Evolutionary conservation across 1,140 invertebrate genomes (phyloP), one percentile per base, ranked within the genome.

Genomic region (Ericerus pela): DNA sequence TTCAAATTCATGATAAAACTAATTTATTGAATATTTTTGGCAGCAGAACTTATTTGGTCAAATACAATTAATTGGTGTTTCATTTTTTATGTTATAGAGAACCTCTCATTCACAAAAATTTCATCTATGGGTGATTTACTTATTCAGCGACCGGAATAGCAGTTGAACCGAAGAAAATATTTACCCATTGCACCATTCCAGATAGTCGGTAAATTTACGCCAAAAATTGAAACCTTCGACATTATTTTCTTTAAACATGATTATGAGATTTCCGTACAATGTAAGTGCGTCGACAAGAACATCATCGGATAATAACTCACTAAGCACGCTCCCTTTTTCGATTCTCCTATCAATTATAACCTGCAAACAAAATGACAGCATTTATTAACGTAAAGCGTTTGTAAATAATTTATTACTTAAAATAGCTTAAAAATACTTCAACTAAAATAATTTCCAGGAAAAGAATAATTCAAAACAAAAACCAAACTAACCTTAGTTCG

Each of bases 171-270:
- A n/a, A n/a, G n/a, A n/a, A n/a, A n/a, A n/a, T n/a, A n/a, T n/a
- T n/a, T 22, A 47, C 41, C 26, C 11, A 47, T 47, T 24, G 26
- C 41, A 47, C 41, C 41, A 47, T 47, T 47, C 41, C 11, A 47
- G 8, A 22, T 47, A 16, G 22, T 24, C 16, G 20, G 41, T 24
- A 2, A 47, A 5, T 47, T 47, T 47, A 24, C 26, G 22, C 41
- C 41, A 47, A 24, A 47, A 47, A 24, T 47, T 24, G 16, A 47
- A 47, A 22, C 26, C 41, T 22, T 8, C 2, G 4, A 47, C 41
- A 5, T 47, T 16, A 24, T 47, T 47, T 47, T 20, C 2, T 24
- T 3, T 8, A 22, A 47, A 47, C 41, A 47, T 47, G 4, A 47
- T 47, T 4, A 47, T 24, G 12, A 47, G 16, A 20, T 22, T 47